phyloP scores from a whole-genome alignment of 1,140 invertebrate genomes.

The Nautilus pompilius region DNA sequence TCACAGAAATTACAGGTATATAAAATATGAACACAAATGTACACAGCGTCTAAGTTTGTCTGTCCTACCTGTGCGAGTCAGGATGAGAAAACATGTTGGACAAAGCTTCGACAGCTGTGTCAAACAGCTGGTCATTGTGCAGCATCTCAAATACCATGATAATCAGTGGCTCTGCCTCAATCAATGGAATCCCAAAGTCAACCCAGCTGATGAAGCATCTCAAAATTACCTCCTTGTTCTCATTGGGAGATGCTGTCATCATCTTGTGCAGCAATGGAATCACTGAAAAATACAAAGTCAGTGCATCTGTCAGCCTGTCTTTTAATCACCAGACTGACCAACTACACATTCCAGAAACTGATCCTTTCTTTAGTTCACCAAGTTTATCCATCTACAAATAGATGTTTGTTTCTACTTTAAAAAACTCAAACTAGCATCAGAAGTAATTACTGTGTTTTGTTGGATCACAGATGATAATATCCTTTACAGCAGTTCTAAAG shows the following conservation, averaged over 20 bases:
- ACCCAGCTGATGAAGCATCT: constrained; percentile 68
- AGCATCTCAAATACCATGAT: constrained; percentile 53
- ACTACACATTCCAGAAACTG: too few relatives aligned
- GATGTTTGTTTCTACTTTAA: too few relatives aligned
- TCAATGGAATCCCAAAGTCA: constrained; percentile 55
- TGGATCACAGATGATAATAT: too few relatives aligned
- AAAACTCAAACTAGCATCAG: too few relatives aligned
- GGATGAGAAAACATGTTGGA: constrained; percentile 61
- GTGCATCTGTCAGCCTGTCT: neutral
- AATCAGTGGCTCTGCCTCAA: constrained; percentile 46
- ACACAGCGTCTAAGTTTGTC: too few relatives aligned
- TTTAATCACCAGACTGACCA: too few relatives aligned
- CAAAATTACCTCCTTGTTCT: constrained; percentile 54
- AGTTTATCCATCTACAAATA: too few relatives aligned
- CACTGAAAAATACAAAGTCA: constrained; percentile 44
- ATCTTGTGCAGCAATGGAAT: constrained; percentile 37
- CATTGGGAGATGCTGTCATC: constrained; percentile 32
- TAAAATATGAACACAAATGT: too few relatives aligned
- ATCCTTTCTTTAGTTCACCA: too few relatives aligned
- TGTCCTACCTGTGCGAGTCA: constrained; percentile 58
- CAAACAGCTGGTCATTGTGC: constrained; percentile 57
- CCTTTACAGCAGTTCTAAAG: too few relatives aligned
- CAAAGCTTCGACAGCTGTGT: constrained; percentile 65
- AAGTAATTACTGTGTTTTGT: too few relatives aligned
- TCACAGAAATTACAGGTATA: too few relatives aligned